Conservation (phyloP, 2,113 vertebrate species). For the Oenanthe melanoleuca region DNA sequence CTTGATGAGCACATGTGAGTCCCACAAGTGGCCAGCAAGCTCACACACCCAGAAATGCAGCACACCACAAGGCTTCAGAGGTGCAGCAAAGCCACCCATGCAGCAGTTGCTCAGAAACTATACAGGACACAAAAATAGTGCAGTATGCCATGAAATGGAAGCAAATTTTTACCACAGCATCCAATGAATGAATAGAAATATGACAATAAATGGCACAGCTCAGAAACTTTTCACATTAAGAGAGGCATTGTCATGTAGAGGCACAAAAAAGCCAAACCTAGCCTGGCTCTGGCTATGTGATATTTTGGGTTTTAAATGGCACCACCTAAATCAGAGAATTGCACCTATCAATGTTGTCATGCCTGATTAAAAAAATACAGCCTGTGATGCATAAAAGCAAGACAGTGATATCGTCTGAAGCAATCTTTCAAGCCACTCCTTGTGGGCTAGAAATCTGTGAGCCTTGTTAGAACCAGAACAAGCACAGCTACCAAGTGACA, state of each 20-base stretch:
- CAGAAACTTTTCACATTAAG: background rate
- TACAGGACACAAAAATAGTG: background rate
- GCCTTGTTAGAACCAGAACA: background rate
- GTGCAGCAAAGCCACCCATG: background rate
- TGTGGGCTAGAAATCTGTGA: background rate
- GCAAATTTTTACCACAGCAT: background rate
- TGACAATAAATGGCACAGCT: background rate
- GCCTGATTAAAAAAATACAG: background rate
- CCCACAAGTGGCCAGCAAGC: background rate
- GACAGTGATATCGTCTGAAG: background rate
- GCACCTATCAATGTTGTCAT: background rate
- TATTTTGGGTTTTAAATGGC: background rate
- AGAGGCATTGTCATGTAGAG: background rate
- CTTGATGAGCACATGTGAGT: background rate
- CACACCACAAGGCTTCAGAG: background rate
- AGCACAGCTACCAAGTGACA: background rate
- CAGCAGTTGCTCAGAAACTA: background rate
- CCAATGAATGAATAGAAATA: background rate
- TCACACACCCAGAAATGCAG: background rate
- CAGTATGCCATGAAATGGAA: background rate
- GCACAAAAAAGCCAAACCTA: rapidly evolving
- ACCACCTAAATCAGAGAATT: background rate
- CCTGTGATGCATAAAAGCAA: background rate
- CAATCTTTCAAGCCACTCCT: background rate
- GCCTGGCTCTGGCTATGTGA: background rate